Evolutionary conservation across 2,888 invertebrate species (phyloP).

Genomic region (Liposcelis brunnea): DNA sequence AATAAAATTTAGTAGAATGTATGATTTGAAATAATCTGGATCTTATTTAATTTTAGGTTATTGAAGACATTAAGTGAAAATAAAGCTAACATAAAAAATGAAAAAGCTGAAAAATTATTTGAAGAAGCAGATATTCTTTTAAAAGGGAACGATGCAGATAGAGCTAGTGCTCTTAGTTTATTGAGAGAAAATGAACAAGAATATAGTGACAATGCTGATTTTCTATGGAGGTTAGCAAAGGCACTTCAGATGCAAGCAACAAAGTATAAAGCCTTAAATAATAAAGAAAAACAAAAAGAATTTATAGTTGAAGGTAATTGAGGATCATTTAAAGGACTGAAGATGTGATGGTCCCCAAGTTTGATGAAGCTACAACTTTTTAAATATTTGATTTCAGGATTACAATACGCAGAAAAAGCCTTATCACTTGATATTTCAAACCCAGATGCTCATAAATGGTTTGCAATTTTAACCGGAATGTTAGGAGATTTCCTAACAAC

Average conservation of each 20-base stretch:
- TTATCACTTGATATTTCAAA: conserved; percentile 31
- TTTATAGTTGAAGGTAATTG: conserved; percentile 19
- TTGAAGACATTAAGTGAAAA: not conserved
- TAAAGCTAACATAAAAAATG: not conserved
- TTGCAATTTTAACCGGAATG: conserved; percentile 46
- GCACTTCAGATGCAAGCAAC: conserved; percentile 18
- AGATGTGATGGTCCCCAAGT: too few relatives aligned
- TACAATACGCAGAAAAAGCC: conserved; percentile 35
- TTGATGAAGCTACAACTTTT: not conserved
- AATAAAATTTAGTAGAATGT: conserved; percentile 3
- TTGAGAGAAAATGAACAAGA: conserved; percentile 12
- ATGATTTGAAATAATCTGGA: not conserved
- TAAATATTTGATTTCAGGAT: conserved; percentile 26
- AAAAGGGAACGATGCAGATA: conserved; percentile 17
- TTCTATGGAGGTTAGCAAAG: conserved; percentile 21
- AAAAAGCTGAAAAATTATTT: conserved; percentile 8
- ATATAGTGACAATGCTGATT: not conserved
- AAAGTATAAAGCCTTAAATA: conserved; percentile 17
- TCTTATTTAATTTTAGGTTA: not conserved
- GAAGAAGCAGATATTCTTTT: conserved; percentile 17
- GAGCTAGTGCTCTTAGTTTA: conserved; percentile 15
- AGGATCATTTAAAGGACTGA: too few relatives aligned
- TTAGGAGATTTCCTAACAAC: conserved; percentile 39
- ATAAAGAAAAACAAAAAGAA: conserved; percentile 18
- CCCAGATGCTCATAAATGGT: conserved; percentile 54